phyloP scores from a whole-genome alignment of 1,140 invertebrate genomes.

The Trichomalopsis sarcophagae region DNA sequence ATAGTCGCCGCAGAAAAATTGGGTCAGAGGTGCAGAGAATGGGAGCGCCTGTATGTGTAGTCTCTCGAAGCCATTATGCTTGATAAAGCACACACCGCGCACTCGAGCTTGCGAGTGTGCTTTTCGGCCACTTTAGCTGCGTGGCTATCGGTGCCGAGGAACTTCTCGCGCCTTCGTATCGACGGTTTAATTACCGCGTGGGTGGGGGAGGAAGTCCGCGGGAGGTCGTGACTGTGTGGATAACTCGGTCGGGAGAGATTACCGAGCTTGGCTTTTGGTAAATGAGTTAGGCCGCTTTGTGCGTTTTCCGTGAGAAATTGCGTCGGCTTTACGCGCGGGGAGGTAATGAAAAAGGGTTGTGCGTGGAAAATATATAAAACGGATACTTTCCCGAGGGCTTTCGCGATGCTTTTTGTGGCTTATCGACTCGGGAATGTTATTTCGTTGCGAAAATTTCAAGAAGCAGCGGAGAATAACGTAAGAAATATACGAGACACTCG shows the following conservation, averaged over 20 bases:
- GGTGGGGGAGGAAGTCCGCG: background rate
- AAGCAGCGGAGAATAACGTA: background rate
- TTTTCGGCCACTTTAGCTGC: background rate
- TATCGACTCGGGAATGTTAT: too few relatives aligned
- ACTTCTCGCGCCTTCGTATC: background rate
- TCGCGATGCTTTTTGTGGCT: too few relatives aligned
- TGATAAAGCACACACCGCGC: background rate
- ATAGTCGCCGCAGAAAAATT: background rate
- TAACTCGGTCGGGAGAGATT: background rate
- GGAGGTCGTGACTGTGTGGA: background rate
- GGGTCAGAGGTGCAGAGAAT: background rate
- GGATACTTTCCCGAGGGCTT: background rate
- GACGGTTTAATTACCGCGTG: conserved; percentile 3
- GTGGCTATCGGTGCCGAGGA: background rate
- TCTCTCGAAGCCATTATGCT: background rate
- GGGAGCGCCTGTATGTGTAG: background rate
- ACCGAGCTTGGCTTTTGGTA: background rate
- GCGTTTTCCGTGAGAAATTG: background rate
- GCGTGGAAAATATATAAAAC: background rate
- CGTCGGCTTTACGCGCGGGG: background rate
- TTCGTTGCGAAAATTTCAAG: background rate
- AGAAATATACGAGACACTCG: background rate
- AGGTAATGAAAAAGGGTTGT: background rate
- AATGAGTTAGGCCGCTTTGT: background rate
- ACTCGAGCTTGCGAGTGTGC: background rate